Percentiles rank a stretch among this genome's conserved stretches.
Conservation (phyloP, 2,888 invertebrate genomes). For the Pammene aurita region DNA sequence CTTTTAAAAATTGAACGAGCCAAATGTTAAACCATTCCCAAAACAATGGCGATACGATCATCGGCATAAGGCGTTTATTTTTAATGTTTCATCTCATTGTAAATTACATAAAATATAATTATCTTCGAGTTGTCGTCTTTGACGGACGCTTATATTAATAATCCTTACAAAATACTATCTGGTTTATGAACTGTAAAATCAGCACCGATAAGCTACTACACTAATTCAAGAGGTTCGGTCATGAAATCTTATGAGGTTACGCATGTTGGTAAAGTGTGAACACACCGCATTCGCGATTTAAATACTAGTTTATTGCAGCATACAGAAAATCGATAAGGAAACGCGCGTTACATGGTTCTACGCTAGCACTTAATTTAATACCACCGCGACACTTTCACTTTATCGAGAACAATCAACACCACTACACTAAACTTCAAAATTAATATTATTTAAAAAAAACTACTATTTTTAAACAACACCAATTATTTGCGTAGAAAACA, state of each 20-base stretch:
- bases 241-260: conserved; percentile 55
- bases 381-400: conserved; percentile 63
- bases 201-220: conserved; percentile 31
- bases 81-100: conserved; percentile 49
- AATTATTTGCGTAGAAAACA: conserved; percentile 51
- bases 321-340: conserved; percentile 82
- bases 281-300: conserved; percentile 73
- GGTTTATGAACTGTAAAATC: conserved; percentile 23
- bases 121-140: conserved; percentile 7
- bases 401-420: conserved; percentile 50
- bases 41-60: conserved; percentile 72
- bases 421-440: conserved; percentile 37
- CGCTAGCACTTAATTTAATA: conserved; percentile 63
- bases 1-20: conserved; percentile 75
- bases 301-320: conserved; percentile 79
- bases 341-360: conserved; percentile 71
- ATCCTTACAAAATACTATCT: conserved; percentile 31
- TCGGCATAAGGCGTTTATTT: conserved; percentile 62
- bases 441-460: conserved; percentile 42
- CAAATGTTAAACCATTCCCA: conserved; percentile 81
- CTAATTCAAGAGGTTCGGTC: conserved; percentile 49
- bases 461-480: conserved; percentile 48
- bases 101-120: conserved; percentile 38
- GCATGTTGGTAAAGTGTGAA: conserved; percentile 66
- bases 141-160: conserved; percentile 23